Base-by-base conservation (phyloP, 2,797 vertebrate genomes). In the Cirrhinus molitorella region DNA sequence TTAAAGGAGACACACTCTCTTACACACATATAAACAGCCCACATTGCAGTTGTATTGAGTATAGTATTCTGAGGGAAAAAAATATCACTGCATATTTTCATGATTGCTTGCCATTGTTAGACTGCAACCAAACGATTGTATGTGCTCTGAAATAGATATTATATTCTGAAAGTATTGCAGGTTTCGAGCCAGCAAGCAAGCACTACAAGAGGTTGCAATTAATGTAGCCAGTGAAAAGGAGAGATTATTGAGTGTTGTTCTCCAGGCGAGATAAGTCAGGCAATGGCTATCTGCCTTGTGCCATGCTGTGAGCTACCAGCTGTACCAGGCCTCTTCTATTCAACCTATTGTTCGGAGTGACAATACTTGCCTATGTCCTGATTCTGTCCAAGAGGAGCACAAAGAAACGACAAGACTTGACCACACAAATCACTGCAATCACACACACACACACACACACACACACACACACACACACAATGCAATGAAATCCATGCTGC, bases 281-380 rank as follows among this genome's bases (percentile, higher is more conserved):
- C 74, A 73, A 74, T 80, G 77, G 59, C 57, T 65, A 53, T 77
- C 76, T 79, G 63, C 65, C 74, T 76, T 82, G 84, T 85, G 76
- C 63, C 78, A 83, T 79, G 65, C 84, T 80, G 63, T 67, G 84
- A 80, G 86, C 81, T 80, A 84, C 88, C 84, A 84, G 86, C 84
- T 85, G 87, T 83, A 86, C 80, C 85, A 86, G 65, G 84, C 28
- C 79, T 83, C 86, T 83, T 76, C 82, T 74, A 87, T 84, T 80
- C 84, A 67, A 75, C 74, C 73, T 77, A 72, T 49, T 85, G 83
- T 81, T 81, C 70, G 23, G 40, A 53, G 3, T 65, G 51, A 79
- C 70, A 79, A 67, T 73, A 59, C 74, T 43, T 66, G 85, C 74
- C 66, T 71, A 71, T 83, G 82, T 77, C 74, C 82, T 83, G 82